Percentiles rank a stretch among this genome's conserved stretches.
Conservation (phyloP, 2,113 vertebrate species). For the Daphoenositta chrysoptera region DNA sequence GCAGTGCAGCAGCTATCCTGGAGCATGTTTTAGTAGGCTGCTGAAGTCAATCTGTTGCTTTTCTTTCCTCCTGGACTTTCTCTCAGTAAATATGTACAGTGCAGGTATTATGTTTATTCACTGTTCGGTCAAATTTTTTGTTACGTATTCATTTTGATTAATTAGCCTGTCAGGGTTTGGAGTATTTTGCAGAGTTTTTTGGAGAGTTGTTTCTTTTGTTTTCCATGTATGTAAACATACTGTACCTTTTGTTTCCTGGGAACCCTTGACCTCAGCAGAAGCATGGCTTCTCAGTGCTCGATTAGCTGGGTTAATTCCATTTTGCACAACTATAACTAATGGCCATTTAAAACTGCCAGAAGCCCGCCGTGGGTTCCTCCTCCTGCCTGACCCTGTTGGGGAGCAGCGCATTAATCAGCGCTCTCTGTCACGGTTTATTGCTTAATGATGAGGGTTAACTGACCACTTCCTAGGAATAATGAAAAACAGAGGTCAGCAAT, state of each 20-base stretch:
- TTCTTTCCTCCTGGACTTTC: neutral
- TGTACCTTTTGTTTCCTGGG: neutral
- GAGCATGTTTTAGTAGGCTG: accelerated
- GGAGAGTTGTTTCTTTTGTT: no score
- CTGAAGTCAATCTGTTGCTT: neutral
- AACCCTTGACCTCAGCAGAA: neutral
- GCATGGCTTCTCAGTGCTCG: neutral
- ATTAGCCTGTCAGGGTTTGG: neutral
- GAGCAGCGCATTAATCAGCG: neutral
- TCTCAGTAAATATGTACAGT: neutral
- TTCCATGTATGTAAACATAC: neutral
- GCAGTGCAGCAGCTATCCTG: neutral
- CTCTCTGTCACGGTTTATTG: conserved; percentile 30
- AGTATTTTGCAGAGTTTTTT: neutral
- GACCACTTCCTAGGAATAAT: conserved; percentile 48
- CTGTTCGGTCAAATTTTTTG: neutral
- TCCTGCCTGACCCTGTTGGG: neutral
- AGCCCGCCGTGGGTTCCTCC: neutral
- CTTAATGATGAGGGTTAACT: conserved; percentile 53
- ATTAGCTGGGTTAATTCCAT: conserved; percentile 37
- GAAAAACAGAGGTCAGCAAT: conserved; percentile 52
- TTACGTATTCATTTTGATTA: neutral
- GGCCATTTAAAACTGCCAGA: conserved; percentile 21
- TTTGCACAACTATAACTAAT: conserved; percentile 21
- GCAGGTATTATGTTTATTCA: neutral